Conservation (phyloP, 2,113 vertebrate genomes). For the Fregata magnificens region DNA sequence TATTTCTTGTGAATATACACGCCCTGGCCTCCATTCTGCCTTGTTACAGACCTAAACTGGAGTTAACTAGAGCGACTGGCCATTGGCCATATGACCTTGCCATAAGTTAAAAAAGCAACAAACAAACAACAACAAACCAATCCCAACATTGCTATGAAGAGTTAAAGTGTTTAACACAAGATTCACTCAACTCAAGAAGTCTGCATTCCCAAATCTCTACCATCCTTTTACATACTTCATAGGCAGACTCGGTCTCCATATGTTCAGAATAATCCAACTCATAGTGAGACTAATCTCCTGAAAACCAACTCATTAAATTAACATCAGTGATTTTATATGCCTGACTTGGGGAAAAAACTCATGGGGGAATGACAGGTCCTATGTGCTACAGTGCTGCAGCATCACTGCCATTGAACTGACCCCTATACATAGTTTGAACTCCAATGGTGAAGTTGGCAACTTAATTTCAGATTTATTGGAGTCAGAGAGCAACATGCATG, state of each 20-base stretch:
- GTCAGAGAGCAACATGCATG: background rate
- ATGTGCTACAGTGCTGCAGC: background rate
- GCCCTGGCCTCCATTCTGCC: background rate
- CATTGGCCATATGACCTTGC: too few species aligned
- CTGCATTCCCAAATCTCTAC: background rate
- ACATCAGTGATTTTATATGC: background rate
- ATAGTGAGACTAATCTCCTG: constrained; percentile 30
- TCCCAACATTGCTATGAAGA: background rate
- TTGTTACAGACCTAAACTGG: background rate
- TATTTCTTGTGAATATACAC: background rate
- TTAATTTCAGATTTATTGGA: background rate
- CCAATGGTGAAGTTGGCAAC: background rate
- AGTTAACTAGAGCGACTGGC: background rate
- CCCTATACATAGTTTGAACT: background rate
- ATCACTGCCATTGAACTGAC: background rate
- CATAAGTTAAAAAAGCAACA: background rate
- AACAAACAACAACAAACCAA: background rate
- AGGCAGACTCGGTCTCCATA: constrained; percentile 28
- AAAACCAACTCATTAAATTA: constrained; percentile 24
- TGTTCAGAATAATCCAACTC: constrained; percentile 12
- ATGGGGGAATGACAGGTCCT: background rate
- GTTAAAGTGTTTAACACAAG: background rate
- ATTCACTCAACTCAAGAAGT: background rate
- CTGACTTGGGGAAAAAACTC: background rate
- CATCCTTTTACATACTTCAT: background rate